phyloP scores from a whole-genome alignment of 2,888 invertebrate species.

The Drosophila falleni region DNA sequence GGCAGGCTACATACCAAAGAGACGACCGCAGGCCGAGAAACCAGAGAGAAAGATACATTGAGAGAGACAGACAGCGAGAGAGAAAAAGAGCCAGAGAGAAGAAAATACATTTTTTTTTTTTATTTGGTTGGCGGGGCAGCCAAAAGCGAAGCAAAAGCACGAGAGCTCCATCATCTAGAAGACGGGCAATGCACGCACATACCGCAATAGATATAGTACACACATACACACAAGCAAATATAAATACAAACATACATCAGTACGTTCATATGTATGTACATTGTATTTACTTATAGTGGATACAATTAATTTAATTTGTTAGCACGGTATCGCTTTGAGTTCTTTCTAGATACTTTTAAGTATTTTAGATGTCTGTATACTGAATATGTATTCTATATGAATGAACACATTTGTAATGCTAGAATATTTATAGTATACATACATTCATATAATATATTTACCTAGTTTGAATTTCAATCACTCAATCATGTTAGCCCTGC shows the following conservation, averaged over 20 bases:
- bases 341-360: conserved; percentile 21
- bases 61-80: conserved; percentile 26
- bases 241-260: neutral
- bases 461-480: conserved; percentile 40
- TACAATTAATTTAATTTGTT: conserved; percentile 70
- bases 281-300: conserved; percentile 36
- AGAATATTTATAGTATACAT: neutral
- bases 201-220: conserved; percentile 49
- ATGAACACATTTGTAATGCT: conserved; percentile 1
- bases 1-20: conserved; percentile 44
- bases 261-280: conserved; percentile 10
- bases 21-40: conserved; percentile 48
- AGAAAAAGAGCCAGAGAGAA: conserved; percentile 41
- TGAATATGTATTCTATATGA: neutral
- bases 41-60: conserved; percentile 36
- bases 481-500: conserved; percentile 31
- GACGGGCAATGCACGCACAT: conserved; percentile 68
- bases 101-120: conserved; percentile 68
- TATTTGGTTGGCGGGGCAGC: conserved; percentile 57
- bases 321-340: conserved; percentile 46
- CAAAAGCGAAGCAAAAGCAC: conserved; percentile 60
- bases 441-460: conserved; percentile 1
- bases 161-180: conserved; percentile 69
- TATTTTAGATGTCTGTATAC: conserved; percentile 7
- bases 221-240: conserved; percentile 9